Conservation (phyloP, 2,888 invertebrate species). For the Emesis furor region DNA sequence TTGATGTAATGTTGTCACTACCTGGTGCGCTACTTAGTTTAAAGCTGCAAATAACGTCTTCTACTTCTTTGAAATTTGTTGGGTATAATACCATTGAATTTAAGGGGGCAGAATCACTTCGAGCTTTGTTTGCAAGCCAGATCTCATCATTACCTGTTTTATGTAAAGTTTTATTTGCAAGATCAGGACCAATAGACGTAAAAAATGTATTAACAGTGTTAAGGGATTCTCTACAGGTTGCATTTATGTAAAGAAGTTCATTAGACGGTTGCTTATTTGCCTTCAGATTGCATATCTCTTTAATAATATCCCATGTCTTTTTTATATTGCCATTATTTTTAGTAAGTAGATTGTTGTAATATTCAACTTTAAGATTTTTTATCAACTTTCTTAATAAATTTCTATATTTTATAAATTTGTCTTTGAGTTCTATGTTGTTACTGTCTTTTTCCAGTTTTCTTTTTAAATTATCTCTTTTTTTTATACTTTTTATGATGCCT, state of each 20-base stretch:
- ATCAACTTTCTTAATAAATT: not conserved
- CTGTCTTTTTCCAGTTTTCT: conserved; percentile 18
- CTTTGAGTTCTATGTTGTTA: not conserved
- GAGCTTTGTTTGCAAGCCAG: not conserved
- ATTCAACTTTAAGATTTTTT: not conserved
- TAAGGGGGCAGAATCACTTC: not conserved
- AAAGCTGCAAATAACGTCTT: not conserved
- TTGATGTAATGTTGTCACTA: not conserved
- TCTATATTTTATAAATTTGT: conserved; percentile 7
- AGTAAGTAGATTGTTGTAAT: not conserved
- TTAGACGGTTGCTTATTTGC: not conserved
- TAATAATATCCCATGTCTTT: conserved; percentile 25
- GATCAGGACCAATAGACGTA: conserved; percentile 21
- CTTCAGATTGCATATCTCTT: conserved; percentile 25
- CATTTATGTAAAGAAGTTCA: not conserved
- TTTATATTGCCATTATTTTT: not conserved
- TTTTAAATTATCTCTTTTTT: conserved; percentile 18
- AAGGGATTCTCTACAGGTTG: not conserved
- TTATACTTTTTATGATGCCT: conserved; percentile 25
- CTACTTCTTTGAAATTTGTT: not conserved
- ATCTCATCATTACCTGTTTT: not conserved
- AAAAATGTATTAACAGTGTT: conserved; percentile 14
- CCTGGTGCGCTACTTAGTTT: not conserved
- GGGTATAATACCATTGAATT: conserved; percentile 11
- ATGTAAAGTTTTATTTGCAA: not conserved